Evolutionary conservation across 1,140 invertebrate species (phyloP).

Genomic region (Bombus vancouverensis): DNA sequence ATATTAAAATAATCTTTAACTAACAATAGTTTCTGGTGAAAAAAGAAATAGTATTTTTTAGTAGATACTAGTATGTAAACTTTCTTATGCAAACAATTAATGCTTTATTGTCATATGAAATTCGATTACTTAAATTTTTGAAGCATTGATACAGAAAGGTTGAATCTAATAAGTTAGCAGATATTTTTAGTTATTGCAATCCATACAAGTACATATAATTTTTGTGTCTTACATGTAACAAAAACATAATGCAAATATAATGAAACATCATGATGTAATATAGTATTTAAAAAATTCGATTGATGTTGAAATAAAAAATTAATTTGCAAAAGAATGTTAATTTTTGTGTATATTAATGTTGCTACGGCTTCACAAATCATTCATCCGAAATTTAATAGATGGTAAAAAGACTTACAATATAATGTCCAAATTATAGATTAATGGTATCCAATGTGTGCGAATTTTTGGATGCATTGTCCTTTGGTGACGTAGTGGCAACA

Average conservation of each 20-base stretch:
- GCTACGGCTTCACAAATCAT: not conserved
- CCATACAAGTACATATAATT: not conserved
- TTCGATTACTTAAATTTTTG: conserved; percentile 48
- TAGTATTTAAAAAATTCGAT: not conserved
- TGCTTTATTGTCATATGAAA: conserved; percentile 52
- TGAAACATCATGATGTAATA: not conserved
- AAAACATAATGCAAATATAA: conserved; percentile 15
- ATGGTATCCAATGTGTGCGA: conserved; percentile 87
- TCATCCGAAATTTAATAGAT: conserved; percentile 43
- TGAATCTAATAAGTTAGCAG: conserved; percentile 15
- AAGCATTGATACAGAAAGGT: conserved; percentile 38
- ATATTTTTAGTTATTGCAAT: conserved; percentile 14
- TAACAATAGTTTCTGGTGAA: conserved; percentile 36
- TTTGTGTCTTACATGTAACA: not conserved
- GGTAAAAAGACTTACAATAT: conserved; percentile 60
- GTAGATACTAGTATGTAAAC: conserved; percentile 39
- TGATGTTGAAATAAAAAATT: not conserved
- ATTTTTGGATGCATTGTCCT: conserved; percentile 80
- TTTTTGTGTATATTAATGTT: not conserved
- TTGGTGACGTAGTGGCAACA: conserved; percentile 79
- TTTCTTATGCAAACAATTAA: conserved; percentile 49
- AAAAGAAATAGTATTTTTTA: conserved; percentile 27
- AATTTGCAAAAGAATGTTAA: conserved; percentile 16
- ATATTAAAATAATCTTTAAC: conserved; percentile 18
- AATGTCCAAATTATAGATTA: conserved; percentile 80